A percentile compares a stretch with the other conserved stretches of the same genome.
Evolutionary conservation across 2,797 vertebrate species (phyloP).

Genomic region (Siniperca undulata): DNA sequence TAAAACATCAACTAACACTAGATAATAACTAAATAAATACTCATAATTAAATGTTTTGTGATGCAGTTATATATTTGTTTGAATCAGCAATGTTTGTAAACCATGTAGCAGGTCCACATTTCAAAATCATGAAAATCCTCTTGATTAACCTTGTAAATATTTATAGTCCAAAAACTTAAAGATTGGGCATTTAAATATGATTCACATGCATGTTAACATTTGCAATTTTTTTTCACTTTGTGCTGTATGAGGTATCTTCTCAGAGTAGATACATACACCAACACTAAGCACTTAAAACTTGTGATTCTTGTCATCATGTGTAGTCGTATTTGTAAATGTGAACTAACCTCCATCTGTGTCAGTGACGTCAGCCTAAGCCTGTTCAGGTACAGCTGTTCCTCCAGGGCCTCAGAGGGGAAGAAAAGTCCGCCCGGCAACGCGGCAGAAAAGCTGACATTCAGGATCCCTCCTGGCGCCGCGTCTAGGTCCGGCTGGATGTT

Average conservation of each 20-base stretch:
- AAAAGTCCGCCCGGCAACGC: conserved; percentile 90
- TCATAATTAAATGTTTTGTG: neutral
- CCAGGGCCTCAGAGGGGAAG: conserved; percentile 96
- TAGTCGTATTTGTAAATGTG: neutral
- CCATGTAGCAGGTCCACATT: no score
- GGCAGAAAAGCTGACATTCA: conserved; percentile 97
- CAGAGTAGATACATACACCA: neutral
- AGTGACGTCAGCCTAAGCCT: conserved; percentile 91
- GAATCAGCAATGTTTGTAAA: neutral
- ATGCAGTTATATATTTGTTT: neutral
- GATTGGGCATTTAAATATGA: neutral
- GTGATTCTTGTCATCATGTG: neutral
- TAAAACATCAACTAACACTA: neutral
- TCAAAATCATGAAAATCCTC: neutral
- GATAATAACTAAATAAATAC: neutral
- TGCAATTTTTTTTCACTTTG: neutral
- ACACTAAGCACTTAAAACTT: neutral
- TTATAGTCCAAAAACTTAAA: neutral
- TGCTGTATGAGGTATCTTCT: neutral
- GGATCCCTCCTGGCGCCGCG: conserved; percentile 87
- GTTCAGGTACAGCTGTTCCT: conserved; percentile 98
- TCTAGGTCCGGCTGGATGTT: conserved; percentile 97
- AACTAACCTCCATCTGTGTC: conserved; percentile 91
- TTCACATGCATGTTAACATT: neutral
- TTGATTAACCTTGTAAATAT: neutral